A percentile compares a stretch with the other conserved stretches of the same genome.
These are phyloP conservation scores for Ptilodon capucinus DNA, from an alignment of 2,888 invertebrate genomes.

Conservation along the genomic window DNA sequence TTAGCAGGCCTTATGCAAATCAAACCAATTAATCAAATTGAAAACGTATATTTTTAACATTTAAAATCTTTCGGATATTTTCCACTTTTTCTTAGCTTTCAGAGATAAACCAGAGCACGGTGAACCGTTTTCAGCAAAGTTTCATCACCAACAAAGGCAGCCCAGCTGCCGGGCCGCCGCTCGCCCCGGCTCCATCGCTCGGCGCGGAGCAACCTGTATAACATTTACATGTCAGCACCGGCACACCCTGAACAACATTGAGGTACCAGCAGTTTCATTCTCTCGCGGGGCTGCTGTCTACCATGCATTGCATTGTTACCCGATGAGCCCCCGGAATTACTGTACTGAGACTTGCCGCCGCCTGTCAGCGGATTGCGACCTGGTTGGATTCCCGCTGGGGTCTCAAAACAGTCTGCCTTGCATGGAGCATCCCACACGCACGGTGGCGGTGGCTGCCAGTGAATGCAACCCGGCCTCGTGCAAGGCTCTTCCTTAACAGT, in stretches of 20 bases:
- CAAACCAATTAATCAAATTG: background rate
- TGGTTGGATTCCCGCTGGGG: slow-evolving; percentile 54
- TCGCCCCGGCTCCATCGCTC: slow-evolving; percentile 42
- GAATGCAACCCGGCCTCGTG: slow-evolving; percentile 63
- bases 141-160: slow-evolving; percentile 72
- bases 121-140: slow-evolving; percentile 51
- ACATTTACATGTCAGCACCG: background rate
- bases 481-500: slow-evolving; percentile 54
- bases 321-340: slow-evolving; percentile 3
- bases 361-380: slow-evolving; percentile 52
- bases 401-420: slow-evolving; percentile 72
- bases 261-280: slow-evolving; percentile 55
- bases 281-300: slow-evolving; percentile 25
- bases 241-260: slow-evolving; percentile 39
- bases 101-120: slow-evolving; percentile 24
- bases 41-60: slow-evolving; percentile 9
- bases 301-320: slow-evolving; percentile 7
- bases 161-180: slow-evolving; percentile 49
- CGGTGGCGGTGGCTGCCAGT: slow-evolving; percentile 69
- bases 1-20: too few relatives aligned
- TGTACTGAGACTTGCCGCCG: slow-evolving; percentile 28
- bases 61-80: slow-evolving; percentile 30
- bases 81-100: slow-evolving; percentile 65
- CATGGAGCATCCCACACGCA: slow-evolving; percentile 71
- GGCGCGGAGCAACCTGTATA: slow-evolving; percentile 60